phyloP scores from a whole-genome alignment of 2,888 invertebrate genomes.

The Elgonia sp. region DNA sequence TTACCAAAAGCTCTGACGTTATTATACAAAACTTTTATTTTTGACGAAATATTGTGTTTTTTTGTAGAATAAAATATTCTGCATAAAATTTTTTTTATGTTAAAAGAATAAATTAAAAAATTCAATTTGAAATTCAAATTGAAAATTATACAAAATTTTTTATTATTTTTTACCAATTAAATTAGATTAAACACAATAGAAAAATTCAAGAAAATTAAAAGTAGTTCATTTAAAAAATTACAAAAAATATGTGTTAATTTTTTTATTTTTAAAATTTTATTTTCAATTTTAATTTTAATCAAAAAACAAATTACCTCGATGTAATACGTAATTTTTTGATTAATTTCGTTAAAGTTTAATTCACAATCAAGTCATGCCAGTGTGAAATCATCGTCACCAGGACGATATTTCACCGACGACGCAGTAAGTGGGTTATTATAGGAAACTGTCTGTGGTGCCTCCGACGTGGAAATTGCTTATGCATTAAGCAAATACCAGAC shows the following conservation, averaged over 20 bases:
- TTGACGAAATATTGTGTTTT: conserved; percentile 1
- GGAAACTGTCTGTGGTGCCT: conserved; percentile 83
- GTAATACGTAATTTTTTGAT: conserved; percentile 40
- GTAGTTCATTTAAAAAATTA: no score
- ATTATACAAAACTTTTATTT: conserved; percentile 44
- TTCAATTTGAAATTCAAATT: no score
- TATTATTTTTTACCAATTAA: no score
- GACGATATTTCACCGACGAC: conserved; percentile 71
- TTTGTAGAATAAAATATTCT: not conserved
- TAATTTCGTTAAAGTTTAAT: conserved; percentile 66
- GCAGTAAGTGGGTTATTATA: conserved; percentile 84
- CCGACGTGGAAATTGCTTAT: conserved; percentile 85
- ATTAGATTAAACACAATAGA: no score
- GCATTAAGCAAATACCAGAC: conserved; percentile 84
- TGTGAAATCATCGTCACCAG: conserved; percentile 72
- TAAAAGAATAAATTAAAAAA: no score
- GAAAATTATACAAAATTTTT: no score
- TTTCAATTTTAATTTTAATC: not conserved
- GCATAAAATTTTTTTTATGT: no score
- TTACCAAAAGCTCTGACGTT: conserved; percentile 43
- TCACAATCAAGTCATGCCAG: conserved; percentile 68
- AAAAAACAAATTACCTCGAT: not conserved
- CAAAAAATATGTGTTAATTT: no score
- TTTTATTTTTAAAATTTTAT: not conserved
- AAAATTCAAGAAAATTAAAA: no score